Conservation (phyloP, 2,888 invertebrate genomes). For the Eucriotettix oculatus region DNA sequence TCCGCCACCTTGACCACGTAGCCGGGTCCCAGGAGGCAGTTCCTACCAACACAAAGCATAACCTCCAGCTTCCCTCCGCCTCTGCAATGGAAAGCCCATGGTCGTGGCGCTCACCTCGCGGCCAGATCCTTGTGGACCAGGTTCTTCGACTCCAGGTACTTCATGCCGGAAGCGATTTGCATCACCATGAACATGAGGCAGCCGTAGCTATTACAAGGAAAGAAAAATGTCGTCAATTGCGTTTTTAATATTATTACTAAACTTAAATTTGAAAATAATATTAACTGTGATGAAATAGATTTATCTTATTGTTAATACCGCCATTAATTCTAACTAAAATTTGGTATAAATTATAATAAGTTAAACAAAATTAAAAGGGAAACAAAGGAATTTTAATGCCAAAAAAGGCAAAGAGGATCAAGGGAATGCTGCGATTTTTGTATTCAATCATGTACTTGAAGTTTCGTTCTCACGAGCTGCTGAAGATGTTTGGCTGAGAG, state of each 20-base stretch:
- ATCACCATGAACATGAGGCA: constrained; percentile 54
- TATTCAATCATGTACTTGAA: too few relatives aligned
- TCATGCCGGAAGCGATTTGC: constrained; percentile 65
- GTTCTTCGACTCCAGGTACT: constrained; percentile 59
- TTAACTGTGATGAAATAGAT: too few relatives aligned
- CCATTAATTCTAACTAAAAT: too few relatives aligned
- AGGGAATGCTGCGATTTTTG: too few relatives aligned
- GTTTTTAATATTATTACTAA: neutral
- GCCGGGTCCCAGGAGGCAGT: constrained; percentile 41
- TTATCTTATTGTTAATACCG: too few relatives aligned
- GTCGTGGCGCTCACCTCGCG: constrained; percentile 29
- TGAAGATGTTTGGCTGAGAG: too few relatives aligned
- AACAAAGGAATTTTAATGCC: too few relatives aligned
- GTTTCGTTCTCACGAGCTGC: too few relatives aligned
- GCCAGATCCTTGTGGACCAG: constrained; percentile 67
- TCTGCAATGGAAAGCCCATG: neutral
- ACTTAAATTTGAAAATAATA: too few relatives aligned
- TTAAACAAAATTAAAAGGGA: too few relatives aligned
- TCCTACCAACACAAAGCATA: constrained; percentile 23
- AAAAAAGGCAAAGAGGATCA: too few relatives aligned
- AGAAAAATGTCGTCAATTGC: neutral
- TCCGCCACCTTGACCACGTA: constrained; percentile 44
- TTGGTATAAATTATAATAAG: too few relatives aligned
- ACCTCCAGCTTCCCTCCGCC: constrained; percentile 7
- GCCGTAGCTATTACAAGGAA: constrained; percentile 36